Evolutionary conservation across 2,797 vertebrate species (phyloP).

Genomic region (Dermochelys coriacea): DNA sequence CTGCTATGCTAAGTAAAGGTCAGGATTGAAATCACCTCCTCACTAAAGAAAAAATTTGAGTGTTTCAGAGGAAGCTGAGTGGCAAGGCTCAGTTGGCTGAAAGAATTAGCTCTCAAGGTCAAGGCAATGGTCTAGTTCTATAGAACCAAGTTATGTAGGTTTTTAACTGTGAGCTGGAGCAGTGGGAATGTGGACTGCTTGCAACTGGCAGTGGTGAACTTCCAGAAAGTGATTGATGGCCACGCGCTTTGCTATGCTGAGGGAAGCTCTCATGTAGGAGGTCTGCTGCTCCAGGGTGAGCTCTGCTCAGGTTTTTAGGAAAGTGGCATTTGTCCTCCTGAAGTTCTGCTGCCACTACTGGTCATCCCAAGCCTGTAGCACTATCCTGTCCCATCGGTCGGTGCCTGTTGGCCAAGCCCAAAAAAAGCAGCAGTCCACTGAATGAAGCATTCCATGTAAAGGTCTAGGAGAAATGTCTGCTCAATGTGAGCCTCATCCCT

Average conservation of each 20-base stretch:
- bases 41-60: neutral
- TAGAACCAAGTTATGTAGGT: neutral
- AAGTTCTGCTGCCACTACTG: neutral
- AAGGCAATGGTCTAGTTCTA: conserved; percentile 37
- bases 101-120: neutral
- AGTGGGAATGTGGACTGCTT: conserved; percentile 1
- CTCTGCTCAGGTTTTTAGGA: neutral
- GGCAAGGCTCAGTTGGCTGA: conserved; percentile 26
- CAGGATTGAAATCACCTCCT: conserved; percentile 42
- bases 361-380: neutral
- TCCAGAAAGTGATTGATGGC: neutral
- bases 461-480: neutral
- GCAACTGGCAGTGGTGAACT: neutral
- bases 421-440: neutral
- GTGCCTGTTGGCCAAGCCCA: neutral
- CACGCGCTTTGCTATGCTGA: neutral
- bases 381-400: neutral
- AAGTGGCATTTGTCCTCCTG: neutral
- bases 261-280: neutral
- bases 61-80: conserved; percentile 40
- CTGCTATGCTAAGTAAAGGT: conserved; percentile 43
- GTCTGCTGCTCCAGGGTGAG: neutral
- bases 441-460: neutral
- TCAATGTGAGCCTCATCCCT: neutral
- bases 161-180: conserved; percentile 20